phyloP scores from a whole-genome alignment of 2,888 invertebrate species.

The Oithona nana region DNA sequence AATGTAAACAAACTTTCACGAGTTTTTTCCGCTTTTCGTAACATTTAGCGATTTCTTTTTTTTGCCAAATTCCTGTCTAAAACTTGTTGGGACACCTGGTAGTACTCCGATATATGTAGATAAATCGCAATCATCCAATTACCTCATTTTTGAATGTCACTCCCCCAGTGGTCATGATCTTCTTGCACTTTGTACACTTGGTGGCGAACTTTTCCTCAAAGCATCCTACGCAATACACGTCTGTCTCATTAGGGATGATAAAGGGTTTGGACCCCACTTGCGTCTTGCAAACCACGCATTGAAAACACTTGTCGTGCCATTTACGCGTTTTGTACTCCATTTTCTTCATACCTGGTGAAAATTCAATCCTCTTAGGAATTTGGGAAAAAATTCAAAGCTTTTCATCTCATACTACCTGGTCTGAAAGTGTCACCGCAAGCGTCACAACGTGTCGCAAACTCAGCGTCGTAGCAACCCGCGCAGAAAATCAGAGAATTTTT shows the following conservation, averaged over 20 bases:
- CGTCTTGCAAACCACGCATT: slow-evolving; percentile 33
- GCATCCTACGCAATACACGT: slow-evolving; percentile 35
- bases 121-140: neutral
- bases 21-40: too few species aligned
- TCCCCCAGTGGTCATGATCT: slow-evolving; percentile 36
- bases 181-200: slow-evolving; percentile 33
- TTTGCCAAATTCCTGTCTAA: too few species aligned
- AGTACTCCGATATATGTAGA: too few species aligned
- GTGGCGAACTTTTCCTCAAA: slow-evolving; percentile 38
- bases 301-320: slow-evolving; percentile 39
- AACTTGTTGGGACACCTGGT: too few species aligned
- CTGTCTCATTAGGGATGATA: slow-evolving; percentile 33
- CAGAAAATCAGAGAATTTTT: slow-evolving; percentile 36
- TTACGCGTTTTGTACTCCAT: slow-evolving; percentile 39
- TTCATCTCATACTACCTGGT: slow-evolving; percentile 29
- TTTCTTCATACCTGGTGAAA: slow-evolving; percentile 34
- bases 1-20: too few species aligned
- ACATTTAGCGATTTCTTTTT: too few species aligned
- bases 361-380: too few species aligned
- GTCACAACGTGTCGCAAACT: slow-evolving; percentile 37
- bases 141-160: slow-evolving; percentile 35
- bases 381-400: too few species aligned
- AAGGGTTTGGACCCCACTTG: slow-evolving; percentile 37
- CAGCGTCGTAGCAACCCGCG: slow-evolving; percentile 37
- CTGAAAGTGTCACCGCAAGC: slow-evolving; percentile 35